Base-by-base conservation (phyloP, 2,113 vertebrate species). In the Hemibagrus wyckioides region DNA sequence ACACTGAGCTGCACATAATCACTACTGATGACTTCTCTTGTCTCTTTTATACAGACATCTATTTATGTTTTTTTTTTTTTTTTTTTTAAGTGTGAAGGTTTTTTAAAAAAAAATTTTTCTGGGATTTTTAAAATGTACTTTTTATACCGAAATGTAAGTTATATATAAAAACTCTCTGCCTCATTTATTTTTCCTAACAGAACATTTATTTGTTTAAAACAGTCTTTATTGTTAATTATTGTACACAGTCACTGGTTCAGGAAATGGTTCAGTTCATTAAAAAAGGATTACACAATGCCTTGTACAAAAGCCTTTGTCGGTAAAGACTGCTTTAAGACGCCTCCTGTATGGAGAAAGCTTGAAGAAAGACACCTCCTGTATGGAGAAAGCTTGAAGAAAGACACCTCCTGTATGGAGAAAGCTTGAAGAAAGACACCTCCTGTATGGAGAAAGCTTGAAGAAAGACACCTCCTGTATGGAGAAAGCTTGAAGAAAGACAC, bases 21-120 rank as follows among this genome's bases (percentile, higher is more conserved):
- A 80, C 80, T 89, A 77, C 44, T 82, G 54, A 54, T 48, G 8
- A 69, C 14, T 52, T 23, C 14, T 71, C 15, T 44, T 9, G 44
- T 73, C 56, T 88, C 5, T 80, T 17, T 13, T 67, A 33, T 33
- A 17, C 4, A 61, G 57, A 48, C 30, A 85, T 80, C 21, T 89
- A 85, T 88, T 88, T 87, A 84, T 85, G 61, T 23, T 85, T 88
- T 85, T 85, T 39, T 57, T 7, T 69, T 41, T 41, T 61, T 0
- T 17, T 52, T 23, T 67, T 86, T 85, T 87, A 44, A 44, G 30
- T 83, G 83, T 83, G 69, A n/a, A n/a, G n/a, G n/a, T n/a, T n/a
- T n/a, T n/a, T n/a, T n/a, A n/a, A n/a, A n/a, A n/a, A n/a, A n/a
- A n/a, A n/a, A n/a, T n/a, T n/a, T n/a, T n/a, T n/a, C 2, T 71